These are phyloP conservation scores for Hirudinaria manillensis DNA, from an alignment of 2,888 invertebrate genomes.

Conservation along the genomic window DNA sequence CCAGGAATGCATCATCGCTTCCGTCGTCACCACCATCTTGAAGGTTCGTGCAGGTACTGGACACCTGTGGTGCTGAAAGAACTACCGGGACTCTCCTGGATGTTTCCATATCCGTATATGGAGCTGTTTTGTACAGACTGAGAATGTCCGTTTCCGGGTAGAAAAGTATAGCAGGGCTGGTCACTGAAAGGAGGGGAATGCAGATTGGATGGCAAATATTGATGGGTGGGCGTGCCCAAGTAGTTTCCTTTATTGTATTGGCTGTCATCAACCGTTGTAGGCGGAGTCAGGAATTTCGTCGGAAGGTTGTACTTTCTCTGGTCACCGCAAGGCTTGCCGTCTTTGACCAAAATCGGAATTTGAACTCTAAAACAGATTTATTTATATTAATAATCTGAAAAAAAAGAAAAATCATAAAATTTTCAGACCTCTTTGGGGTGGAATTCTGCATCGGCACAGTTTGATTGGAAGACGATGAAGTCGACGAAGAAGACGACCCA, in stretches of 20 bases:
- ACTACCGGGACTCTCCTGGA: neutral
- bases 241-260: slow-evolving; percentile 13
- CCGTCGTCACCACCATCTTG: slow-evolving; percentile 10
- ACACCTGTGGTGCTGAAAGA: neutral
- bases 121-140: neutral
- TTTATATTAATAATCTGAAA: neutral
- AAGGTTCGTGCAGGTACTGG: neutral
- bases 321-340: slow-evolving; percentile 15
- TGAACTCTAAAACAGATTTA: slow-evolving; percentile 15
- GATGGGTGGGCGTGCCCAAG: slow-evolving; percentile 4
- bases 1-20: too few species aligned
- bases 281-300: neutral
- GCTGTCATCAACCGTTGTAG: neutral
- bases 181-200: neutral
- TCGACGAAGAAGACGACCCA: neutral
- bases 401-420: neutral
- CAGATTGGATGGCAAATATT: neutral
- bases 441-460: neutral
- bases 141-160: neutral
- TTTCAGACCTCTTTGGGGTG: slow-evolving; percentile 8
- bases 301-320: neutral
- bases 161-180: slow-evolving; percentile 8
- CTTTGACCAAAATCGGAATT: slow-evolving; percentile 28
- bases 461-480: slow-evolving; percentile 5
- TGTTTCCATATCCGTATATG: slow-evolving; percentile 3